Evolutionary conservation across 30 jellyfish, hydroid and myxozoan genomes (phyloP).

Genomic region (Turritopsis rubra): DNA sequence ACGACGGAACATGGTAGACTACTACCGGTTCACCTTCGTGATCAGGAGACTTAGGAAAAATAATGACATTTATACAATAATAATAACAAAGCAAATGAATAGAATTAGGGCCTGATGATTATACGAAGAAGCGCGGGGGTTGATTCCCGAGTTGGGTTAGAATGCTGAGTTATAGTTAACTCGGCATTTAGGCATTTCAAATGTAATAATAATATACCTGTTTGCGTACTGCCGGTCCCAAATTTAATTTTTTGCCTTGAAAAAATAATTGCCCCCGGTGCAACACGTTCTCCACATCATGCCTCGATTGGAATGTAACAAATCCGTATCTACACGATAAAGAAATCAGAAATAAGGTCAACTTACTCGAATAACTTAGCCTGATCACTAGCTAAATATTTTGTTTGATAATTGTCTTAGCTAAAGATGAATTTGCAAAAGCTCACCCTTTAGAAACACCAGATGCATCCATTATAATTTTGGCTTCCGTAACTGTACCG

Average conservation of each 20-base stretch:
- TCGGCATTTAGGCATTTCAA: neutral
- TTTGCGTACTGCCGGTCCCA: slow-evolving; percentile 13
- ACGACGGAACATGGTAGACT: neutral
- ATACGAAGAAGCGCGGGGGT: no score
- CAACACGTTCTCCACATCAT: neutral
- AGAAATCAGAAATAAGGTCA: neutral
- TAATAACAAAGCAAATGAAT: no score
- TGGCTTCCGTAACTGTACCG: slow-evolving; percentile 8
- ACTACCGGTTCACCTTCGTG: neutral
- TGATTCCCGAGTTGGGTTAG: no score
- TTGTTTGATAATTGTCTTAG: no score
- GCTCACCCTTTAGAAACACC: slow-evolving; percentile 16
- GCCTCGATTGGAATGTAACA: neutral
- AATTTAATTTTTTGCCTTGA: slow-evolving; percentile 7
- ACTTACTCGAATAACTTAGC: neutral
- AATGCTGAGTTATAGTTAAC: no score
- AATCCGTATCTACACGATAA: slow-evolving; percentile 1
- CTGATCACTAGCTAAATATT: neutral
- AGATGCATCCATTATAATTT: neutral
- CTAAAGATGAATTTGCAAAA: no score
- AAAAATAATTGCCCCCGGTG: neutral
- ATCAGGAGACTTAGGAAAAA: neutral
- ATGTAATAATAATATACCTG: neutral
- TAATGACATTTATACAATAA: neutral
- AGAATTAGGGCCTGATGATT: no score